Evolutionary conservation across 2,888 invertebrate species (phyloP), one percentile per base, ranked within the genome.

Genomic region (Lottia scabra): DNA sequence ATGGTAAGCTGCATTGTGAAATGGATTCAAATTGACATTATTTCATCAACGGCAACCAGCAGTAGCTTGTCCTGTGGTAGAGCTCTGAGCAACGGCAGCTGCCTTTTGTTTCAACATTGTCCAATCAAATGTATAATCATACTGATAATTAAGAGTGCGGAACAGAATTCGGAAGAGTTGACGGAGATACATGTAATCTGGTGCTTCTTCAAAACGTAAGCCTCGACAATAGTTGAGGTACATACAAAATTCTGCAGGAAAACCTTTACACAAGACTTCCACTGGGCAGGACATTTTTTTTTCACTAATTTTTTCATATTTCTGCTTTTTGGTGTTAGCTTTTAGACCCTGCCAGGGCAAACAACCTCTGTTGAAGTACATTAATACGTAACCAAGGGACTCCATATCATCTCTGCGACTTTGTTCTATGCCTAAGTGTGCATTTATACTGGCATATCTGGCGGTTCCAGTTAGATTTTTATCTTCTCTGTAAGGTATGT

Each of bases 121-220:
- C 99, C 99, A 99, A 92, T 99, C 99, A 92, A 99, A 99, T 87
- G 96, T 96, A 92, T 98, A 98, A 92, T 99, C 98, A 91, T 98
- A 98, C 92, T 98, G 97, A 91, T 99, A 98, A 92, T 98, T 99
- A 90, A 99, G 93, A 84, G 99, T 99, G 91, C 99, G 96, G 93
- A 99, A 99, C 90, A 99, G 93, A 90, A 99, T 99, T 90, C 99
- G 96, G 93, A 96, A 98, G 90, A 98, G 91, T 92, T 99, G 99
- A 90, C 99, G 94, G 87, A 99, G 94, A 92, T 99, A 99, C 98
- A 99, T 98, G 92, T 99, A 99, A 91, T 99, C 99, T 26, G 99
- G 99, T 76, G 95, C 94, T 91, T 99, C 99, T 90, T 99, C 99
- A 91, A 99, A 99, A 84, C 97, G 94, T 88, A 99, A 93, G 73